A percentile compares a stretch with the other conserved stretches of the same genome.
Conservation (phyloP, 2,113 vertebrate species). For the Alexandromys fortis region DNA sequence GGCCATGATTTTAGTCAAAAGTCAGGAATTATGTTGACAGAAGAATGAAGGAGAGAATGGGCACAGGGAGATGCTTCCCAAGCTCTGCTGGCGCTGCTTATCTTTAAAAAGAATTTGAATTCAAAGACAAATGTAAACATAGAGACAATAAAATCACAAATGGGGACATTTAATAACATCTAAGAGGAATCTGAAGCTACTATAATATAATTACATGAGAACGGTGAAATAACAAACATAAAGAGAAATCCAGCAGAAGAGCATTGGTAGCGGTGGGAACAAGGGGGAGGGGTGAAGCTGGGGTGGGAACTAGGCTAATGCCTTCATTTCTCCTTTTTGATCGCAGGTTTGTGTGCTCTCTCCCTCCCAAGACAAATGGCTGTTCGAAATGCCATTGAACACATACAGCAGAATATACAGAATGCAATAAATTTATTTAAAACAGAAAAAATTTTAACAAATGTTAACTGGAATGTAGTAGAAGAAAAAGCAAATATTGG, state of each 20-base stretch:
- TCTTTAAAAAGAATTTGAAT: neutral
- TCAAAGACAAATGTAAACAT: neutral
- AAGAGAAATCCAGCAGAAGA: neutral
- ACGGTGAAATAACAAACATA: neutral
- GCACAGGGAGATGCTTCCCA: neutral
- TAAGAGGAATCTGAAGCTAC: neutral
- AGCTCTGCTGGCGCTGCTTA: neutral
- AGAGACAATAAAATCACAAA: neutral
- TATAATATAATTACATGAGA: neutral
- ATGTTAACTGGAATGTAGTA: conserved; percentile 77
- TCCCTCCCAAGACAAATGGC: conserved; percentile 75
- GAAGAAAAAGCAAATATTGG: conserved; percentile 72
- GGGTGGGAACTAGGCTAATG: neutral
- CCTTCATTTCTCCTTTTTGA: neutral
- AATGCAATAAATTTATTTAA: conserved; percentile 73
- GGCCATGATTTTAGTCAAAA: neutral
- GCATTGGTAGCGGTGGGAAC: neutral
- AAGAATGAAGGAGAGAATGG: neutral
- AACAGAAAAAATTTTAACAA: conserved; percentile 76
- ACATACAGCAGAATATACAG: conserved; percentile 71
- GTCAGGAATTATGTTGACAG: neutral
- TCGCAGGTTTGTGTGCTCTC: conserved; percentile 66
- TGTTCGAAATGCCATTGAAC: conserved; percentile 64
- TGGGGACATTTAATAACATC: neutral
- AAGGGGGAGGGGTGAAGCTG: accelerated